Base-by-base conservation (phyloP, 2,888 invertebrate species). In the Glyphotaelius pellucidus region DNA sequence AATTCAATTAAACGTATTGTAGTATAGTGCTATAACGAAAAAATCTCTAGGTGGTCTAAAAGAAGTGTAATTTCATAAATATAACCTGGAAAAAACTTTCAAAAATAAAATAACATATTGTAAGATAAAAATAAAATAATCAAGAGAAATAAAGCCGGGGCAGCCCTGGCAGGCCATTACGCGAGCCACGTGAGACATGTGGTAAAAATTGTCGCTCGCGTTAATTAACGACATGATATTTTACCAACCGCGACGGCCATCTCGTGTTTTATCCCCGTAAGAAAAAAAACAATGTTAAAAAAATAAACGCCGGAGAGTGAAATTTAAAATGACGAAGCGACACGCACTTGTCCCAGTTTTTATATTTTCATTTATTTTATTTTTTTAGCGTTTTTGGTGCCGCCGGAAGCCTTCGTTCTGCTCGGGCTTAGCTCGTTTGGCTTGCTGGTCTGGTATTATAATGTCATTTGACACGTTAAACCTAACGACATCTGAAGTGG, bases 181-280 rank as follows among this genome's bases (percentile, higher is more conserved):
- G 87, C 52, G 15, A 52, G 87, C 52, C 85, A 52, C 67, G 31
- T 30, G 67, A 31, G 87, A 87, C 87, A 87, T 87, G 87, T 87
- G 87, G 87, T 86, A 42, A 89, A 80, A 89, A 88, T 80, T 31
- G 89, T 79, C 32, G 89, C 35, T 80, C 35, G 89, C 80, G 83
- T 83, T 90, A 90, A 90, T 90, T 90, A 90, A 90, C 32, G 90
- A 52, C 90, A 47, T 31, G 38, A 42, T 90, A 89, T 89, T 80
- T 80, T 80, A 32, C 89, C 89, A 38, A 80, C 89, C 89, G 89
- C 42, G 89, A 80, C 79, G 80, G 89, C 35, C 32, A 80, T 89
- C 89, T 30, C 80, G 32, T 83, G 38, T 83, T 90, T 90, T 83
- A 83, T 83, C 30, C 32, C 25, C 32, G 42, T 31, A 52, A 35